Base-by-base conservation (phyloP, 2,888 invertebrate species). In the Crossocerus cetratus region DNA sequence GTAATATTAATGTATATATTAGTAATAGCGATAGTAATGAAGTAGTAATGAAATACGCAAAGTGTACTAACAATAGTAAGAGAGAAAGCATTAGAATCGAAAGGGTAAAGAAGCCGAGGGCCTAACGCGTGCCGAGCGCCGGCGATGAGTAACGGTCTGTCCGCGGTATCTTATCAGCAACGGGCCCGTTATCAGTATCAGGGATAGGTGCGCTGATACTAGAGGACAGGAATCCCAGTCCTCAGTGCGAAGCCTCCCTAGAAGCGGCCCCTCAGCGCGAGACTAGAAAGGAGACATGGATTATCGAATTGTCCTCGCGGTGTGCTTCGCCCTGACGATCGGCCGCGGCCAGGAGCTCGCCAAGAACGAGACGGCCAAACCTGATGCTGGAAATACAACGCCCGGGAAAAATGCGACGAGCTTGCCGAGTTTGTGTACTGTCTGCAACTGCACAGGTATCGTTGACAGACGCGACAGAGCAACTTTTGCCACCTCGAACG, bases 381-480 rank as follows among this genome's bases (percentile, higher is more conserved):
- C 3, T 3, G 8, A 2, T 1, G 23, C 1, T 16, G 49, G 16
- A 2, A 0, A 44, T 8, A 2, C 2, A 1, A 32, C 0, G 1
- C 5, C 43, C 8, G 2, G 21, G 13, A 2, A 42, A 3, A 8
- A 45, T 4, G 13, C 21, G 11, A 1, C 54, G 0, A 20, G 58
- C n/a, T n/a, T 64, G 18, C 57, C 65, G 4, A 65, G 21, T 53
- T 63, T 81, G 62, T 81, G 81, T 32, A 20, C 4, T 4, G 42
- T 74, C 21, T 81, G 81, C 58, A 64, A 60, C 14, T 86, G 84
- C 42, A 72, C 73, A 80, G 85, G 85, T 85, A 77, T 32, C 8
- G 8, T 8, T 32, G 32, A 32, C 32, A 32, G 32, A 0, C 32
- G 11, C 11, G 8, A 5, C 32, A 1, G 8, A 32, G n/a, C n/a